Conservation (phyloP, 2,113 vertebrate genomes). For the Rutilus rutilus region DNA sequence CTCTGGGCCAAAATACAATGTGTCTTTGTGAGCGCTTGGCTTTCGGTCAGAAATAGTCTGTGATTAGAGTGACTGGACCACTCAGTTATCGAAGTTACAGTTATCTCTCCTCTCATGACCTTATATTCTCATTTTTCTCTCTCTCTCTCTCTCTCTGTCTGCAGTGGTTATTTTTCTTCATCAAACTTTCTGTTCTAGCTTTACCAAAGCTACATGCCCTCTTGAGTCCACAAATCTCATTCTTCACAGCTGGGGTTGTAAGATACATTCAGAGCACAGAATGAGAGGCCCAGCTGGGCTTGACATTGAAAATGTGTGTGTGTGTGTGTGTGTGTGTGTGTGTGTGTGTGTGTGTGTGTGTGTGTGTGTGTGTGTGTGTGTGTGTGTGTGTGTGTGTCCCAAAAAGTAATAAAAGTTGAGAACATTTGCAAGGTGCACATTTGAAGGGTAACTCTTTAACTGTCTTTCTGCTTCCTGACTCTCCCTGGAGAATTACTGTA, state of each 20-base stretch:
- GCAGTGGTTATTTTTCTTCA: conserved; percentile 22
- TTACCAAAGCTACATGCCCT: conserved; percentile 16
- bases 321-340: not conserved
- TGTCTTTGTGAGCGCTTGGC: conserved; percentile 73
- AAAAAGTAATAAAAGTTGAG: conserved; percentile 4
- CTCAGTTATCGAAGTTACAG: conserved; percentile 37
- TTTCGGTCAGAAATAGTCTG: conserved; percentile 64
- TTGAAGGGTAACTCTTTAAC: not conserved
- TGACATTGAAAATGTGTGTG: conserved; percentile 32
- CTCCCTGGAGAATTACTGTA: conserved; percentile 12
- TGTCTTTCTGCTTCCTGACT: not conserved
- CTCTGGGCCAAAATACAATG: conserved; percentile 70
- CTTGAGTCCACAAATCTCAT: conserved; percentile 37
- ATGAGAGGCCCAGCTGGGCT: conserved; percentile 31
- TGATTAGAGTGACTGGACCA: conserved; percentile 57
- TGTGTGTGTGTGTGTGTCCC: not conserved
- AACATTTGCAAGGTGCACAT: not conserved
- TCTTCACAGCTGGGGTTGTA: conserved; percentile 30
- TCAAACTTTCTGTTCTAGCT: conserved; percentile 4
- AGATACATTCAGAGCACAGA: conserved; percentile 37
- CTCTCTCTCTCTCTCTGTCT: not conserved
- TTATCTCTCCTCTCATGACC: conserved; percentile 31
- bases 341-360: not conserved
- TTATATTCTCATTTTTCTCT: conserved; percentile 2
- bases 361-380: not conserved